Base-by-base conservation (phyloP, 2,888 invertebrate species). In the Brenthis ino region DNA sequence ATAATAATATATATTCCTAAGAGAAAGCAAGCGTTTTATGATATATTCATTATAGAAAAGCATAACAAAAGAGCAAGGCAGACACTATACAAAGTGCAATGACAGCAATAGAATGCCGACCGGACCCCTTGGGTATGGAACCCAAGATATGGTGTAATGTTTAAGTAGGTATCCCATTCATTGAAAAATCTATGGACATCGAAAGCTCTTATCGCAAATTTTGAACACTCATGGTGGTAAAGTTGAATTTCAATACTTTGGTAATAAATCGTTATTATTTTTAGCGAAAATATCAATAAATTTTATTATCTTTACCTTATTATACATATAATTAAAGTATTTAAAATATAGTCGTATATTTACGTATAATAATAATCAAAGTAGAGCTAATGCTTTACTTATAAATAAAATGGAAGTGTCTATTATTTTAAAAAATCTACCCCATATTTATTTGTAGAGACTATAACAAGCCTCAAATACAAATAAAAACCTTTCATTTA, bases 31-130 rank as follows among this genome's bases (percentile, higher is more conserved):
- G 37, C 37, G 28, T 60, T 58, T 43, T 28, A 58, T 64, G 12
- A 28, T 11, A 12, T 48, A 60, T 48, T 50, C 28, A 50, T n/a
- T 5, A 48, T 60, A n/a, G 50, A n/a, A 48, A 50, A 16, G n/a
- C 50, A 33, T 16, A n/a, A 60, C 48, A 50, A 28, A 48, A 60
- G 50, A 60, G 28, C 48, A 60, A 60, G 11, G 12, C 28, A 60
- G 60, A 60, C 28, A 16, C 33, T 66, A 24, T 33, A 54, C 54
- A 55, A 47, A 47, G 54, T 33, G 60, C 60, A 60, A 4, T 24
- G 58, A 58, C 58, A 60, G 47, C 60, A 47, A 60, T 54, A 48
- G 16, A 66, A 66, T 37, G 48, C 60, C 20, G 48, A 60, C 48
- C 54, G 48, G 58, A 48, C 60, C 60, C 58, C 60, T 60, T 47